phyloP scores from a whole-genome alignment of 2,113 vertebrate genomes.

The Platichthys stellatus region DNA sequence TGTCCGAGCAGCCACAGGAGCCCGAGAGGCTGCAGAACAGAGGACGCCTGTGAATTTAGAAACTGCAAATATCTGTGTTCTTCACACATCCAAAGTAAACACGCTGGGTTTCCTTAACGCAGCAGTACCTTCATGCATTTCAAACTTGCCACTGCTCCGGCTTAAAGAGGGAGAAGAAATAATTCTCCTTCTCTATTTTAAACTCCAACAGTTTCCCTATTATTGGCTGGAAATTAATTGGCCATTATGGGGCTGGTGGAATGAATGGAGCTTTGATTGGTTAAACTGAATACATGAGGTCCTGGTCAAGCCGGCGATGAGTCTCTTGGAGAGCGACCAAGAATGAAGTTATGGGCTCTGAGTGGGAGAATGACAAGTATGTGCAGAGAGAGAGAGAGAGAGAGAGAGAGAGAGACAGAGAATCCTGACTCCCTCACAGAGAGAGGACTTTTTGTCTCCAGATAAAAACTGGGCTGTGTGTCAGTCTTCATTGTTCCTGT shows the following conservation, averaged over 20 bases:
- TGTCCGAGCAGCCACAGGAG: conserved; percentile 38
- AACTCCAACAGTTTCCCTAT: conserved; percentile 67
- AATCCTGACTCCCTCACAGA: too few relatives aligned
- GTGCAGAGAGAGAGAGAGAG: not conserved
- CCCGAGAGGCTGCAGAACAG: conserved; percentile 42
- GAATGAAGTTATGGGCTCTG: conserved; percentile 54
- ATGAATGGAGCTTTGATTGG: conserved; percentile 72
- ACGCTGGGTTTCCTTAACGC: conserved; percentile 59
- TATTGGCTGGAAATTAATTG: conserved; percentile 70
- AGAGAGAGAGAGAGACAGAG: not conserved
- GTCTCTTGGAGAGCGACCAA: conserved; percentile 54
- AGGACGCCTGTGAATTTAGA: conserved; percentile 63
- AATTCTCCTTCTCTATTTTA: conserved; percentile 27
- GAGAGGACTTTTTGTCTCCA: not conserved
- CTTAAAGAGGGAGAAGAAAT: not conserved
- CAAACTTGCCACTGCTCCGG: too few relatives aligned
- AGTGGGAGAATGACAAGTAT: conserved; percentile 46
- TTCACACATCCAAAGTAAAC: conserved; percentile 71
- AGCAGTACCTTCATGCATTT: conserved; percentile 38
- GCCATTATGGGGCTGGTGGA: conserved; percentile 45
- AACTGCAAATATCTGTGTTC: conserved; percentile 51
- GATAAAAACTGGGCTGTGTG: too few relatives aligned
- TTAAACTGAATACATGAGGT: conserved; percentile 68
- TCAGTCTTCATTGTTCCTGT: too few relatives aligned
- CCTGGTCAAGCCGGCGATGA: conserved; percentile 50